Conservation (phyloP, 2,888 invertebrate species). For the Cryptus viduatorius region DNA sequence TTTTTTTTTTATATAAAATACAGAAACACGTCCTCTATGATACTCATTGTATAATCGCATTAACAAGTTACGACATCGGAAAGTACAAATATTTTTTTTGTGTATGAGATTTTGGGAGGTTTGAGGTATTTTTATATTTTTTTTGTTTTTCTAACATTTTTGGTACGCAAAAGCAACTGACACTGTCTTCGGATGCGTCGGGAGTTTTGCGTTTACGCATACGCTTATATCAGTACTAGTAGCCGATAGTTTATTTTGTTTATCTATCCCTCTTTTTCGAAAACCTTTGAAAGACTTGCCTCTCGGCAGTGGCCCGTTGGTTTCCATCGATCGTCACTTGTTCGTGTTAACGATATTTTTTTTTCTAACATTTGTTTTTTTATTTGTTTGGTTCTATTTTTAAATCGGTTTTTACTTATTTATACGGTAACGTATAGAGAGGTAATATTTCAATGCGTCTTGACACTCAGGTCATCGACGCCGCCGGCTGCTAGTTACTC, state of each 20-base stretch:
- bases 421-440: constrained; percentile 63
- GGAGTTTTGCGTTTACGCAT: constrained; percentile 40
- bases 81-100: constrained; percentile 59
- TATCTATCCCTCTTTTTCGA: constrained; percentile 73
- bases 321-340: constrained; percentile 68
- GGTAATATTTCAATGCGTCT: constrained; percentile 67
- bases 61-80: constrained; percentile 62
- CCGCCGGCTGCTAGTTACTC: constrained; percentile 37
- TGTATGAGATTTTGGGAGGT: constrained; percentile 22
- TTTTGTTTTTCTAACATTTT: constrained; percentile 53
- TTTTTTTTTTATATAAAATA: constrained; percentile 66
- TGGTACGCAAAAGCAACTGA: constrained; percentile 50
- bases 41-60: constrained; percentile 67
- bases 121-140: constrained; percentile 23
- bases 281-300: constrained; percentile 80
- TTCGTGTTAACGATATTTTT: constrained; percentile 66
- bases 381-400: constrained; percentile 70
- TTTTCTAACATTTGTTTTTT: constrained; percentile 63
- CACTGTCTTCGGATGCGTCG: constrained; percentile 43
- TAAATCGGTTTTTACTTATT: constrained; percentile 43
- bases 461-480: constrained; percentile 76
- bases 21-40: constrained; percentile 65
- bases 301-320: constrained; percentile 77
- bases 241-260: constrained; percentile 50
- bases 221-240: constrained; percentile 45